Evolutionary conservation across 2,888 invertebrate species (phyloP), one percentile per base, ranked within the genome.

Genomic region (Spisula subtruncata): DNA sequence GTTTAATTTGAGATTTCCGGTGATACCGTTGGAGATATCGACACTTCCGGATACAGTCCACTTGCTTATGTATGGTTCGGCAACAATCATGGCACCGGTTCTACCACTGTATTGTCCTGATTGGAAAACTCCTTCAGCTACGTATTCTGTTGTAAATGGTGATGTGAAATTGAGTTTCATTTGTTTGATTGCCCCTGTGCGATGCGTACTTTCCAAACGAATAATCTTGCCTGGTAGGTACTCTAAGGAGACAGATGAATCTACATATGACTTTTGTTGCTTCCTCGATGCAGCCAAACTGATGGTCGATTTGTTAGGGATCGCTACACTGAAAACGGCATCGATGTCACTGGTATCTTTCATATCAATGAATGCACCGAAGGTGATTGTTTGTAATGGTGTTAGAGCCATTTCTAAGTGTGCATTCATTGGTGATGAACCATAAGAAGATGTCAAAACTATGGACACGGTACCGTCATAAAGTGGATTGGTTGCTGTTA

Each of bases 361-460:
- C 48, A 51, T 85, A 60, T 83, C 41, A 25, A 79, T 66, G 4
- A 89, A 89, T 29, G 82, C 85, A 84, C 87, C 92, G 16, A 92
- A 46, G 56, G 81, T 85, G 4, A 85, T 48, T 41, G 71, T 89
- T 54, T 89, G 56, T 6, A 87, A 46, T 10, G 90, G 92, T 1
- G 89, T 85, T 10, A 90, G 35, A 20, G 85, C 89, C 5, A 95
- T 91, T 80, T 94, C 94, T 0, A 94, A 51, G 54, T 92, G 90
- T 1, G 89, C 93, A 8, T 91, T 93, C 81, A 88, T 54, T 51
- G 95, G 95, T 80, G 89, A 92, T 14, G 54, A n/a, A 25, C 48
- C 54, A 83, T 92, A 93, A 29, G 90, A 89, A 32, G 92, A 82
- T 32, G 89, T 90, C 29, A 93, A 12, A 60, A 90, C 93, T 1